Base-by-base conservation (phyloP, 37 sponge, comb jelly and placozoan species). In the Bolinopsis microptera region DNA sequence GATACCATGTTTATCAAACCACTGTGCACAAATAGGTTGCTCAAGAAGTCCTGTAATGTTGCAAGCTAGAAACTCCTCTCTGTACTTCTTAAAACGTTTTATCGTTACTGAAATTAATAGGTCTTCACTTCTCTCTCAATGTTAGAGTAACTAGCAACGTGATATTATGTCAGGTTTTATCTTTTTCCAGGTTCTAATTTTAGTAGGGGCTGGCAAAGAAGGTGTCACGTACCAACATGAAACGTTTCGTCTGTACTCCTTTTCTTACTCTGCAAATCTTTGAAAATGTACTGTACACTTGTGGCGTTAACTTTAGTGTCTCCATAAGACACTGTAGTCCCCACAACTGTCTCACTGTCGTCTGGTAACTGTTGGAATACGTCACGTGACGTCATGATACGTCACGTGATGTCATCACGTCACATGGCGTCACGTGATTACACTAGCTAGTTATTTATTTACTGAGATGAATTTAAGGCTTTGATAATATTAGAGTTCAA, bases 11-110 rank as follows among this genome's bases (percentile, higher is more conserved):
- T 8, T 72, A n/a, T 72, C 75, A n/a, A 72, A 72, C 75, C 75
- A 72, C 75, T 72, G 75, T 23, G 75, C 75, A 72, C 75, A 72
- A 21, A 72, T 72, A 2, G 75, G 75, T 72, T 72, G 22, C 75
- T 24, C 75, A 5, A 72, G 5, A 3, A 72, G 26, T 5, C 75
- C 75, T 8, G 26, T 8, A 8, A 72, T 72, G 31, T 28, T 72
- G 18, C 75, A 72, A 5, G 31, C 75, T 72, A 72, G 26, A 28
- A 72, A 72, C 31, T 72, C 75, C 31, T n/a, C 31, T n/a, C 75
- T 28, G 31, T 48, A 48, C 61, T 72, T 72, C 3, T 8, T 30
- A 5, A 72, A n/a, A 3, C 75, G 5, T 28, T n/a, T 5, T 5
- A 72, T 72, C 31, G 75, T 72, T 5, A 72, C 75, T 72, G 75